Percentiles rank a stretch among this genome's conserved stretches.
Conservation (phyloP, 2,888 invertebrate genomes). For the Drosophila rubida region DNA sequence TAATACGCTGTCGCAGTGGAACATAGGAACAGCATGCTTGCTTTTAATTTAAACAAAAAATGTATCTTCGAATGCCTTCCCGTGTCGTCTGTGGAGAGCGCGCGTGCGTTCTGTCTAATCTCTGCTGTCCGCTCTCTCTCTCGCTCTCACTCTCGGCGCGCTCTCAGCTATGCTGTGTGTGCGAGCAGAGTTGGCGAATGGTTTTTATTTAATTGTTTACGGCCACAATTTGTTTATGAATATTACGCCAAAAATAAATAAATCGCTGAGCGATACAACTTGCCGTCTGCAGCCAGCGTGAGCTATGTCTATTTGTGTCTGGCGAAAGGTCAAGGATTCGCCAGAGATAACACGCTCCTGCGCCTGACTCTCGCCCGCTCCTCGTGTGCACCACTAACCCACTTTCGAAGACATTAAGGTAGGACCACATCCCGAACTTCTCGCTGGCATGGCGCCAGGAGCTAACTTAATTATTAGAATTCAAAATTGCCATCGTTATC, state of each 20-base stretch:
- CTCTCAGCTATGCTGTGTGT: slow-evolving; percentile 12
- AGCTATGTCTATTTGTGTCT: neutral
- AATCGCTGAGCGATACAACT: slow-evolving; percentile 3
- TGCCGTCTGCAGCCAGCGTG: neutral
- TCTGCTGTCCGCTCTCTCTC: slow-evolving; percentile 10
- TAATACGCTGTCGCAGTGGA: slow-evolving; percentile 1
- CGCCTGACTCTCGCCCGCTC: neutral
- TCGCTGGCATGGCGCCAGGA: neutral
- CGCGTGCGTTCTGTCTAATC: slow-evolving; percentile 60
- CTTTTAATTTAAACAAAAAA: slow-evolving; percentile 34
- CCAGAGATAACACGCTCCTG: slow-evolving; percentile 14
- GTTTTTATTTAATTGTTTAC: slow-evolving; percentile 48
- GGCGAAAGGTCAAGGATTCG: neutral
- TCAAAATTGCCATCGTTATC: neutral
- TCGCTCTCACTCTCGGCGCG: slow-evolving; percentile 1
- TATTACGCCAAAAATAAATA: slow-evolving; percentile 45
- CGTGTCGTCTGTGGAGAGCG: slow-evolving; percentile 56
- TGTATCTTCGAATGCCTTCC: slow-evolving; percentile 64
- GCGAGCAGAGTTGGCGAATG: slow-evolving; percentile 28
- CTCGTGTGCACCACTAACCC: slow-evolving; percentile 53
- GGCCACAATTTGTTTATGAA: slow-evolving; percentile 47
- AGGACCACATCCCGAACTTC: slow-evolving; percentile 46
- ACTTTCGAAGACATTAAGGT: slow-evolving; percentile 66
- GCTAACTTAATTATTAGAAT: slow-evolving; percentile 1
- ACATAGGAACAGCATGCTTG: slow-evolving; percentile 35